A percentile compares a stretch with the other conserved stretches of the same genome.
Evolutionary conservation across 2,797 vertebrate species (phyloP).

Genomic region (Xyrichtys novacula): DNA sequence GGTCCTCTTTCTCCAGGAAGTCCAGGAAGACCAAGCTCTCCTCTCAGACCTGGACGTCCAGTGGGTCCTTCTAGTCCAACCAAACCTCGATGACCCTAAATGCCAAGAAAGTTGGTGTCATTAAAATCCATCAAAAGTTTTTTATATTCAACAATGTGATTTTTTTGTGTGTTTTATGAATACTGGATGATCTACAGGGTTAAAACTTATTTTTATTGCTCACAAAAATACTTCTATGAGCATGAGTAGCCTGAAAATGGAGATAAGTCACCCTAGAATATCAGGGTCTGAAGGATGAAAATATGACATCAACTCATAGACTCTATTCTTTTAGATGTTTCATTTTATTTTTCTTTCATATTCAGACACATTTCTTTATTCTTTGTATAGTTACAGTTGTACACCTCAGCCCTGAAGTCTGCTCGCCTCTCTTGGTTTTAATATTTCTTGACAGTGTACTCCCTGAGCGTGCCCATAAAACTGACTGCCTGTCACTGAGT

Average conservation of each 20-base stretch:
- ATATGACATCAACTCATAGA: neutral
- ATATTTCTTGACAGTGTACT: slow-evolving; percentile 36
- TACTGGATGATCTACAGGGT: too few species aligned
- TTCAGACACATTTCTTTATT: slow-evolving; percentile 16
- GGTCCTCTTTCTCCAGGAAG: slow-evolving; percentile 87
- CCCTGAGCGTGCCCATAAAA: slow-evolving; percentile 35
- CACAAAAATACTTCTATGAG: too few species aligned
- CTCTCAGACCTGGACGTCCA: slow-evolving; percentile 89
- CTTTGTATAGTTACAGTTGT: slow-evolving; percentile 6
- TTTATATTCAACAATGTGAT: too few species aligned
- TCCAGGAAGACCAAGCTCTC: slow-evolving; percentile 89
- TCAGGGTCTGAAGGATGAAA: neutral
- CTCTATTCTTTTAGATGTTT: neutral
- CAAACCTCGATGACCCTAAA: slow-evolving; percentile 89
- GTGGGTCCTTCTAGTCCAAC: slow-evolving; percentile 85
- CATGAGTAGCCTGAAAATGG: too few species aligned
- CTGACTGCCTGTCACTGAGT: slow-evolving; percentile 50
- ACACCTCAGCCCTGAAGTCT: slow-evolving; percentile 28
- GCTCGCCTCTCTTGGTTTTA: slow-evolving; percentile 23
- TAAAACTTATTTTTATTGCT: too few species aligned
- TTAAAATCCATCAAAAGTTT: neutral
- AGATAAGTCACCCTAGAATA: neutral
- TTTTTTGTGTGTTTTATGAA: too few species aligned
- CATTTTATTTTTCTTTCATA: slow-evolving; percentile 1
- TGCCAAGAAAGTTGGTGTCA: slow-evolving; percentile 11